Evolutionary conservation across 2,888 invertebrate species (phyloP).

Genomic region (Lasioglossum calceatum): DNA sequence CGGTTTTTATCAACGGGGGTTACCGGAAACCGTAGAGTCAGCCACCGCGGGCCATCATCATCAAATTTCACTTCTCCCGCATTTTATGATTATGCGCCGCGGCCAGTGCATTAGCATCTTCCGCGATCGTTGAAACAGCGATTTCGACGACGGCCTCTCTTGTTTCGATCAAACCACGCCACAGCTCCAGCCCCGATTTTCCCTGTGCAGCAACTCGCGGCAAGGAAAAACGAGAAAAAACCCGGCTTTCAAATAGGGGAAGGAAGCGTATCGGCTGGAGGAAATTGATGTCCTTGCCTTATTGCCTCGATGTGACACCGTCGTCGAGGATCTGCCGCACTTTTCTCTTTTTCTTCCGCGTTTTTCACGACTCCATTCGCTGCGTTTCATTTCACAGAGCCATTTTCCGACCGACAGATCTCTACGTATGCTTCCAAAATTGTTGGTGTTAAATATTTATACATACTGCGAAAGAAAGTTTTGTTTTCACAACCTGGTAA

Average conservation of each 20-base stretch:
- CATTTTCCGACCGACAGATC: background rate
- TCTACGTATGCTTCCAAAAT: background rate
- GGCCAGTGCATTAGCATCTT: conserved; percentile 62
- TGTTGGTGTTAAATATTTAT: background rate
- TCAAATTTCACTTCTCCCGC: conserved; percentile 65
- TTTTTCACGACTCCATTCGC: background rate
- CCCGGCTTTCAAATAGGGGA: conserved; percentile 68
- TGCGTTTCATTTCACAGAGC: conserved; percentile 15
- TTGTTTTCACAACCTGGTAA: background rate
- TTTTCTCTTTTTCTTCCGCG: conserved; percentile 14
- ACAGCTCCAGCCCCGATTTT: background rate
- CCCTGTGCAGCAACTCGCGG: background rate
- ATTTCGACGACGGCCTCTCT: conserved; percentile 25
- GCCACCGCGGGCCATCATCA: conserved; percentile 67
- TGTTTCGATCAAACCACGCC: conserved; percentile 44
- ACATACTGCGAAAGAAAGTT: background rate
- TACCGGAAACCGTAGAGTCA: conserved; percentile 62
- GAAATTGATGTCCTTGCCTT: conserved; percentile 72
- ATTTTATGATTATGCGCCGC: conserved; percentile 64
- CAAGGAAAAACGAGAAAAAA: conserved; percentile 27
- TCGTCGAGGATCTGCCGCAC: conserved; percentile 17
- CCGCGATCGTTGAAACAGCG: conserved; percentile 50
- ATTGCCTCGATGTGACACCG: conserved; percentile 55
- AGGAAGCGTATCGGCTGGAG: conserved; percentile 77
- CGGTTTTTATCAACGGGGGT: conserved; percentile 53